Base-by-base conservation (phyloP, 2,797 vertebrate genomes). In the Esox lucius region DNA sequence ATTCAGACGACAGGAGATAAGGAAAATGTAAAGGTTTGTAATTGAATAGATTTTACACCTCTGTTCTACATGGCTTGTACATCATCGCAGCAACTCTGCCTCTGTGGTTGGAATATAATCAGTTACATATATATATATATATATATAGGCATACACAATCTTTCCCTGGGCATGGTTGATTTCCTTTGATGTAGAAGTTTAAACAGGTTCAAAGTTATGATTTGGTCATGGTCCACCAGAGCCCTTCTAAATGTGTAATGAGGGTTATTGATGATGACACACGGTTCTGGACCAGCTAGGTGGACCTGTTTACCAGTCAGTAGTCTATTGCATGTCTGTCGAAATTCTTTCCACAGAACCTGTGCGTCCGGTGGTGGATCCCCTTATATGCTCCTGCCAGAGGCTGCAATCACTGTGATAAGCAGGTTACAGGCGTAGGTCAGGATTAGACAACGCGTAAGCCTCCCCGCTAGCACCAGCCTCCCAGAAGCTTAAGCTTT, bases 391-490 rank as follows among this genome's bases (percentile, higher is more conserved):
- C 89, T 83, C 77, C 75, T 85, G 83, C 80, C 84, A 77, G 68
- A 79, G 78, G 89, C 89, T 87, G 82, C 88, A 91, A 87, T 89
- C 84, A 85, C 77, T 83, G 72, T 83, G 87, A 85, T 82, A 87
- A 86, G 81, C 83, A 85, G 85, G 82, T 80, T 83, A 83, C 13
- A 62, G 75, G 85, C 79, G 70, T 61, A 72, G 86, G 81, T 88
- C 85, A 90, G 90, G 75, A 78, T 82, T 77, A 81, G 78, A 73
- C 70, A 71, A 80, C 73, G 83, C 86, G 77, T 85, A 80, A 87
- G 73, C 26, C n/a, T 33, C 80, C 80, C 73, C 85, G 82, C 46
- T 12, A 26, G 56, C 22, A 12, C n/a, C 56, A 61, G n/a, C 56
- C 56, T 61, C 22, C 22, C 56, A 61, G 56, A 22, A 56, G n/a